Evolutionary conservation across 2,113 vertebrate genomes (phyloP).

Genomic region (Calyptommatus sinebrachiatus): DNA sequence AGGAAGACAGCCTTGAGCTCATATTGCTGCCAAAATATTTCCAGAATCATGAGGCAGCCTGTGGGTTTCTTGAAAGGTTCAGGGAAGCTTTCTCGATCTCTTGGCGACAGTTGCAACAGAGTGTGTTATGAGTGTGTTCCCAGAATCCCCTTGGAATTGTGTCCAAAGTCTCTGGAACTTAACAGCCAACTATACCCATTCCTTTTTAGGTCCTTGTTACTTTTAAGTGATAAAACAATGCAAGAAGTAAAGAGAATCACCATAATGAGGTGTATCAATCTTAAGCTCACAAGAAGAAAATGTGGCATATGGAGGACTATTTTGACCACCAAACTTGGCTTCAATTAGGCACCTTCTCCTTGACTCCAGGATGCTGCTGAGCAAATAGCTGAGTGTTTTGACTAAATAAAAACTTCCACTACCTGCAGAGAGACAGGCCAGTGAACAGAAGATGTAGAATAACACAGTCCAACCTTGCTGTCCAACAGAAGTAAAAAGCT

Average conservation of each 20-base stretch:
- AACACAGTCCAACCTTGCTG: constrained; percentile 3
- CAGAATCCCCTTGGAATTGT: too few species aligned
- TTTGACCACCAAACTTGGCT: constrained; percentile 23
- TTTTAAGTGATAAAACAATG: constrained; percentile 36
- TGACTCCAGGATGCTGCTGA: constrained; percentile 56
- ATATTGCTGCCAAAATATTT: too few species aligned
- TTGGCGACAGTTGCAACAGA: too few species aligned
- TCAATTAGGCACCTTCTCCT: constrained; percentile 62
- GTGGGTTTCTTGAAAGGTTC: too few species aligned
- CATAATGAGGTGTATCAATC: constrained; percentile 59
- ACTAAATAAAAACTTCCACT: constrained; percentile 38
- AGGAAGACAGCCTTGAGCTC: too few species aligned
- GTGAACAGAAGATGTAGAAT: constrained; percentile 48
- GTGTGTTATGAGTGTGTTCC: too few species aligned
- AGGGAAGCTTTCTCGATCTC: too few species aligned
- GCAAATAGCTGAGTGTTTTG: constrained; percentile 47
- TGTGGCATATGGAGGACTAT: constrained; percentile 64
- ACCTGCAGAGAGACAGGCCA: constrained; percentile 60
- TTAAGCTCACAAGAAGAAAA: constrained; percentile 54
- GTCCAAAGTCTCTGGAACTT: neutral
- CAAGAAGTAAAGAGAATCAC: constrained; percentile 52
- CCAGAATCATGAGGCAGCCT: too few species aligned
- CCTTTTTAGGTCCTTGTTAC: constrained; percentile 41
- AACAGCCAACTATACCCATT: constrained; percentile 41
- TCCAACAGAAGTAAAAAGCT: too few species aligned